Evolutionary conservation across 2,797 vertebrate genomes (phyloP).

Genomic region (Chromis chromis): DNA sequence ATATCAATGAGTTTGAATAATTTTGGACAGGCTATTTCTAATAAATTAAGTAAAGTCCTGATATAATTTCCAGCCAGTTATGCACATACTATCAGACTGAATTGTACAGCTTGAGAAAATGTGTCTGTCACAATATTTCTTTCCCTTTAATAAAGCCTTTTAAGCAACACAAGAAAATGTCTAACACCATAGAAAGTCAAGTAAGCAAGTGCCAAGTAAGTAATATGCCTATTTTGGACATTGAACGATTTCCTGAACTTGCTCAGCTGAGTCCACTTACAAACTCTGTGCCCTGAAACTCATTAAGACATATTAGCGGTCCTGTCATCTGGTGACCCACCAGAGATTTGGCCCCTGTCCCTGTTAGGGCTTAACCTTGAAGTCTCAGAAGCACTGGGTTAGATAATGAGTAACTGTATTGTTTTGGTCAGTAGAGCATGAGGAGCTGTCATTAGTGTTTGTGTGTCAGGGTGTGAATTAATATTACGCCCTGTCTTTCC

Average conservation of each 20-base stretch:
- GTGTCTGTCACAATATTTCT: too few species aligned
- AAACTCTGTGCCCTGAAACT: slow-evolving; percentile 30
- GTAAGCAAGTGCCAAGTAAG: neutral
- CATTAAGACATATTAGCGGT: slow-evolving; percentile 60
- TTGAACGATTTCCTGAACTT: slow-evolving; percentile 1
- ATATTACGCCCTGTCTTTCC: neutral
- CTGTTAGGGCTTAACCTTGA: neutral
- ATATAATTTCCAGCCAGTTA: too few species aligned
- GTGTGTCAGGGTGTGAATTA: neutral
- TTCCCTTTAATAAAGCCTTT: too few species aligned
- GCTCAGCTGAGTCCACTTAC: slow-evolving; percentile 1
- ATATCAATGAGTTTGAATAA: too few species aligned
- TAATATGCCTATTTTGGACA: neutral
- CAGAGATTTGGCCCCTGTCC: slow-evolving; percentile 11
- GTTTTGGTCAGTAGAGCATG: slow-evolving; percentile 12
- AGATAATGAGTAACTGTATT: slow-evolving; percentile 10
- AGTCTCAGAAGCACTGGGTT: slow-evolving; percentile 16
- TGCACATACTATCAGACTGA: too few species aligned
- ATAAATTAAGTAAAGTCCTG: too few species aligned
- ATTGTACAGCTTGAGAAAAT: too few species aligned
- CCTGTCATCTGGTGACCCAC: slow-evolving; percentile 38
- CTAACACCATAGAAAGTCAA: neutral
- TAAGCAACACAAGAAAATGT: neutral
- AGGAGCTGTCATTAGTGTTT: slow-evolving; percentile 11
- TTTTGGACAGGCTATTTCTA: too few species aligned